Percentiles rank a stretch among this genome's conserved stretches.
Evolutionary conservation across 1,140 invertebrate genomes (phyloP).

Genomic region (Danaus melanippus): DNA sequence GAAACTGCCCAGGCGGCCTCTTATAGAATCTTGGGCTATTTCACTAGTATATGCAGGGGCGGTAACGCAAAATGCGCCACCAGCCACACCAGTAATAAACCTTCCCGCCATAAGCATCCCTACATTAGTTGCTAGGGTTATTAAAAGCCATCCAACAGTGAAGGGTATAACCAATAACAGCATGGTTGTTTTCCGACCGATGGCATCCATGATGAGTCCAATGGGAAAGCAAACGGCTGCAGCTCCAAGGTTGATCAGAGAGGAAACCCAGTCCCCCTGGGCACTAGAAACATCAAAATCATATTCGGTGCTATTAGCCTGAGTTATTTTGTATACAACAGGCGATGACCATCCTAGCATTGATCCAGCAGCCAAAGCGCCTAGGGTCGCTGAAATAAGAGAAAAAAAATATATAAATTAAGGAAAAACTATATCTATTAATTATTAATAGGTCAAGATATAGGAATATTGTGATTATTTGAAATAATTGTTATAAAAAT

Average conservation of each 20-base stretch:
- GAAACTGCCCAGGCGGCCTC: slow-evolving; percentile 84
- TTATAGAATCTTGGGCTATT: slow-evolving; percentile 83
- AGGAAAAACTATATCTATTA: too few species aligned
- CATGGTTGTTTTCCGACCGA: slow-evolving; percentile 84
- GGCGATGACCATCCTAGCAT: slow-evolving; percentile 85
- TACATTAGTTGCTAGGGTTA: slow-evolving; percentile 79
- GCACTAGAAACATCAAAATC: slow-evolving; percentile 64
- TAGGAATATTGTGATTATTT: too few species aligned
- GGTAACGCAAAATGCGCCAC: slow-evolving; percentile 83
- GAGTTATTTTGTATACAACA: slow-evolving; percentile 72
- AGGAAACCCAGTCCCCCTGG: slow-evolving; percentile 81
- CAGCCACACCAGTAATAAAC: slow-evolving; percentile 81
- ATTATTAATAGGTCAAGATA: too few species aligned
- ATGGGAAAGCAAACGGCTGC: slow-evolving; percentile 80
- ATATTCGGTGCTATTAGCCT: slow-evolving; percentile 66
- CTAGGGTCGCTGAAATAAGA: slow-evolving; percentile 69
- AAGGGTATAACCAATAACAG: slow-evolving; percentile 80
- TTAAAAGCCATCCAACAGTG: slow-evolving; percentile 81
- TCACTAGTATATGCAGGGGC: slow-evolving; percentile 88
- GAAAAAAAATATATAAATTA: slow-evolving; percentile 5
- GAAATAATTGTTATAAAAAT: too few species aligned
- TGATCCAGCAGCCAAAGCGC: slow-evolving; percentile 73
- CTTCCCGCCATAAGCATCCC: slow-evolving; percentile 81
- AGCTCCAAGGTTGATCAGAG: slow-evolving; percentile 80
- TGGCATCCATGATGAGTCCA: slow-evolving; percentile 80